Conservation (phyloP, 1,140 invertebrate genomes). For the Lasaia peninsularis region DNA sequence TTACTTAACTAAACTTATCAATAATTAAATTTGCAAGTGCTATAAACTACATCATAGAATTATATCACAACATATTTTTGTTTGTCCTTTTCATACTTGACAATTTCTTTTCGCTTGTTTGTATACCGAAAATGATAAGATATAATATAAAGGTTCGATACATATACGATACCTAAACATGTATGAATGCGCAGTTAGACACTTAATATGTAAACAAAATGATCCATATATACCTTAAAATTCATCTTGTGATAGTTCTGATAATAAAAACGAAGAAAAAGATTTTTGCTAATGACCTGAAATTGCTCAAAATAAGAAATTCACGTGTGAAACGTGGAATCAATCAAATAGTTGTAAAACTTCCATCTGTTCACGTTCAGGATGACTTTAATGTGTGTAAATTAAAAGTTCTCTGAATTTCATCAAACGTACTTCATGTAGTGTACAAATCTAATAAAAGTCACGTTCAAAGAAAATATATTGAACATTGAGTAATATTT, state of each 20-base stretch:
- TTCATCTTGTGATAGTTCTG: background rate
- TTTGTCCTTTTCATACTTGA: no score
- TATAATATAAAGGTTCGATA: no score
- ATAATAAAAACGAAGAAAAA: background rate
- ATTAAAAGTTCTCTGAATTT: constrained; percentile 18
- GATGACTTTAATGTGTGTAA: constrained; percentile 16
- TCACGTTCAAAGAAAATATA: constrained; percentile 1
- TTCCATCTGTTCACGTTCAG: constrained; percentile 15
- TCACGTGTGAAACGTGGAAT: constrained; percentile 11
- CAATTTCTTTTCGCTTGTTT: no score
- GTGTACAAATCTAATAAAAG: constrained; percentile 2
- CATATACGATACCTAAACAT: no score
- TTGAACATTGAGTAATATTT: background rate
- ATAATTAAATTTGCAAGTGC: no score
- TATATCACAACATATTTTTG: no score
- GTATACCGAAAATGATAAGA: no score
- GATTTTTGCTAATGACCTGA: background rate
- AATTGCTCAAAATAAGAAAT: constrained; percentile 12
- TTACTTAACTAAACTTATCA: no score
- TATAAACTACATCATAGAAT: no score
- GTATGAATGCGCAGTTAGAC: no score
- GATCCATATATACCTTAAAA: background rate
- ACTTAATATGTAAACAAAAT: no score
- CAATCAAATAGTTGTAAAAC: constrained; percentile 21
- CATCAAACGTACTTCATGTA: constrained; percentile 8